Evolutionary conservation across 2,888 invertebrate species (phyloP).

Genomic region (Limnephilus rhombicus): DNA sequence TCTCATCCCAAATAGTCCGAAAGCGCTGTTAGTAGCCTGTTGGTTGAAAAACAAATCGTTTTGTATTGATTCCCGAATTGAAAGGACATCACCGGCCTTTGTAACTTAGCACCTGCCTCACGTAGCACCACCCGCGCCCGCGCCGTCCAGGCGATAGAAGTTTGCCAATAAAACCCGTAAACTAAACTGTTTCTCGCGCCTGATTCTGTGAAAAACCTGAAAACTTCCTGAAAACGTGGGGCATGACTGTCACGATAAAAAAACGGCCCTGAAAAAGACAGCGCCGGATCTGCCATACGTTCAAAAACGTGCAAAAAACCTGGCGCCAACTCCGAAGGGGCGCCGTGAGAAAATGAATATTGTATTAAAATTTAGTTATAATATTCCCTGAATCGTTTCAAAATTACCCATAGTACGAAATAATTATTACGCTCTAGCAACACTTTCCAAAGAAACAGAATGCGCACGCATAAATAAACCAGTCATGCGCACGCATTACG

Average conservation of each 20-base stretch:
- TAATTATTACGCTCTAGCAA: no score
- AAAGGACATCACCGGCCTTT: slow-evolving; percentile 26
- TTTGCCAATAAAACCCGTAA: slow-evolving; percentile 52
- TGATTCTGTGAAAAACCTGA: slow-evolving; percentile 44
- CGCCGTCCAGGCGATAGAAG: slow-evolving; percentile 51
- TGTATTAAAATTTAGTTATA: no score
- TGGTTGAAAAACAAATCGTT: slow-evolving; percentile 58
- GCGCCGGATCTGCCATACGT: no score
- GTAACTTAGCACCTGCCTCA: slow-evolving; percentile 48
- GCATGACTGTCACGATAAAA: background rate
- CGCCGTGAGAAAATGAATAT: no score
- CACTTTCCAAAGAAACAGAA: no score
- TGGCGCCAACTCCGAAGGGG: no score
- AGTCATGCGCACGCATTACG: no score
- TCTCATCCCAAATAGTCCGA: background rate
- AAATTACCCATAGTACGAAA: no score
- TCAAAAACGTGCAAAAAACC: no score
- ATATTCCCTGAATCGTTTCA: no score
- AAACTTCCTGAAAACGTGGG: slow-evolving; percentile 47
- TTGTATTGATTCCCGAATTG: slow-evolving; percentile 57
- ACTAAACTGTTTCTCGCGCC: slow-evolving; percentile 13
- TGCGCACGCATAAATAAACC: no score
- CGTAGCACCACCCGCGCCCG: background rate
- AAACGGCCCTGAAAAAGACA: background rate
- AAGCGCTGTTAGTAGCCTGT: slow-evolving; percentile 5